Evolutionary conservation across 2,113 vertebrate genomes (phyloP).

Genomic region (Shinisaurus crocodilurus): DNA sequence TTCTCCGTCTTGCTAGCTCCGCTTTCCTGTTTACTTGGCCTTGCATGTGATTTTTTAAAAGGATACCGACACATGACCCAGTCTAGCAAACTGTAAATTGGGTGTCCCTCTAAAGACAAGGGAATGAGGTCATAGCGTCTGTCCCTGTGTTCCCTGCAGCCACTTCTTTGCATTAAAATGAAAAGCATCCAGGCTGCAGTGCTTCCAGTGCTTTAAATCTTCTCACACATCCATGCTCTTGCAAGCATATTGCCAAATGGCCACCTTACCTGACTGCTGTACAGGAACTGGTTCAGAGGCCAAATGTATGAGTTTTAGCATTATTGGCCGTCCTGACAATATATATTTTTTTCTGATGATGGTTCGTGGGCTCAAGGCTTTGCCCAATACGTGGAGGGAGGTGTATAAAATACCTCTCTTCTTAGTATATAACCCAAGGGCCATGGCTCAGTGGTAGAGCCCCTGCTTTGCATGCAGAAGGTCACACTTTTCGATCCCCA

Average conservation of each 20-base stretch:
- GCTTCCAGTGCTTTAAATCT: not conserved
- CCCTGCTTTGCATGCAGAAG: too few relatives aligned
- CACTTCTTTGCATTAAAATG: not conserved
- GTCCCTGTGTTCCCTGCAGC: not conserved
- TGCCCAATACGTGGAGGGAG: not conserved
- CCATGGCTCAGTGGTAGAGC: too few relatives aligned
- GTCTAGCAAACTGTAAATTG: not conserved
- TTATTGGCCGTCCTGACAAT: not conserved
- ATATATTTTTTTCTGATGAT: not conserved
- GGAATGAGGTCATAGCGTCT: slow-evolving; percentile 10
- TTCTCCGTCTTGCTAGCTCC: rapidly evolving
- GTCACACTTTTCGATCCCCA: too few relatives aligned
- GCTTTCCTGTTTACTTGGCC: not conserved
- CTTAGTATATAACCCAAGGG: not conserved
- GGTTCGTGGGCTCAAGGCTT: not conserved
- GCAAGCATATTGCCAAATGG: rapidly evolving
- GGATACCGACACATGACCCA: not conserved
- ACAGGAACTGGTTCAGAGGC: not conserved
- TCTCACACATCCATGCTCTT: not conserved
- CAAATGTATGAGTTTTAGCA: not conserved
- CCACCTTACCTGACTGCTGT: not conserved
- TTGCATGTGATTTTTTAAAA: not conserved
- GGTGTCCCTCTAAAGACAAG: not conserved
- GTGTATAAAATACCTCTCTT: not conserved
- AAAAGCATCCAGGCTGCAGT: not conserved